Evolutionary conservation across 2,888 invertebrate genomes (phyloP).

Genomic region (Nephrotoma flavescens): DNA sequence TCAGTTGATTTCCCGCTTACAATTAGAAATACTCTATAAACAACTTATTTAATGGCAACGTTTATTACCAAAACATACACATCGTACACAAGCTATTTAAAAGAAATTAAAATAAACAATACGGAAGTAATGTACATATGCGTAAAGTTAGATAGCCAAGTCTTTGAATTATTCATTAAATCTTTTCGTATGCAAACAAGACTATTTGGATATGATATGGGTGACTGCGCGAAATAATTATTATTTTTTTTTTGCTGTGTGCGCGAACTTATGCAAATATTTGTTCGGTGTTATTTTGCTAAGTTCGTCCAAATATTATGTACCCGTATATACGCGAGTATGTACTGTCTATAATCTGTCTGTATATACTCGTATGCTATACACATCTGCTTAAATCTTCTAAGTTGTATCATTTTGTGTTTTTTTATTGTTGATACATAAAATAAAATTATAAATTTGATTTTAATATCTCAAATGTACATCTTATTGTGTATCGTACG

Average conservation of each 20-base stretch:
- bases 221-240: background rate
- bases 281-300: background rate
- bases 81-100: background rate
- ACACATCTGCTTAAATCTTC: background rate
- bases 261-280: background rate
- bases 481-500: background rate
- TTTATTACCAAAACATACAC: background rate
- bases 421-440: background rate
- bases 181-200: background rate
- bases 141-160: background rate
- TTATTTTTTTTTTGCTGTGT: background rate
- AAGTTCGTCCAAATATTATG: background rate
- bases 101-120: background rate
- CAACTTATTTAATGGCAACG: background rate
- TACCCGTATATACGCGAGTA: background rate
- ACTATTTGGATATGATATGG: background rate
- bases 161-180: background rate
- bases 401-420: background rate
- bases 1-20: background rate
- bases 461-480: background rate
- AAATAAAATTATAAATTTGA: background rate
- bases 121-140: background rate
- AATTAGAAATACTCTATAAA: background rate
- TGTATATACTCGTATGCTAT: background rate
- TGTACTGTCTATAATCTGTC: background rate